phyloP scores from a whole-genome alignment of 2,113 vertebrate genomes.

The Gadus chalcogrammus region DNA sequence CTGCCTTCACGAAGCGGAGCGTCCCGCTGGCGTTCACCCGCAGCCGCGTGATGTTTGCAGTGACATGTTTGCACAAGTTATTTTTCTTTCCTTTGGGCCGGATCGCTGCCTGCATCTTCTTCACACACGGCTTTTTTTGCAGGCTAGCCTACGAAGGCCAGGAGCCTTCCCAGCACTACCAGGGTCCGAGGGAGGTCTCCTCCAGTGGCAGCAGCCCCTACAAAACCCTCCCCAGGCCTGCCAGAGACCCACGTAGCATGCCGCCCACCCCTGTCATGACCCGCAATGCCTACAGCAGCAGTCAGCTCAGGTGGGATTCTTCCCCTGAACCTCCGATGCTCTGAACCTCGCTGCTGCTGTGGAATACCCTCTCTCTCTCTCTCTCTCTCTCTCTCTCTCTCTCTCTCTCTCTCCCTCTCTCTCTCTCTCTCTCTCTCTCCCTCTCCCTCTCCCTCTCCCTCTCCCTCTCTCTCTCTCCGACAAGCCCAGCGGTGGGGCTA shows the following conservation, averaged over 20 bases:
- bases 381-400: not conserved
- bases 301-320: constrained; percentile 83
- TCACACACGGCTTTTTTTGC: constrained; percentile 8
- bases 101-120: constrained; percentile 7
- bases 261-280: constrained; percentile 87
- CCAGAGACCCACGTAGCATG: constrained; percentile 82
- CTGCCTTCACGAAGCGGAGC: not conserved
- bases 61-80: constrained; percentile 35
- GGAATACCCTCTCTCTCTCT: not conserved
- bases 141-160: constrained; percentile 55
- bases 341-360: not conserved
- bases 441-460: not conserved
- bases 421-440: not conserved
- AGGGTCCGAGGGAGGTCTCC: constrained; percentile 74
- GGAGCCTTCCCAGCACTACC: constrained; percentile 48
- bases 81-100: constrained; percentile 18
- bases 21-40: constrained; percentile 5
- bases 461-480: not conserved
- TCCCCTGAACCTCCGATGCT: not conserved
- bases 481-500: too few relatives aligned
- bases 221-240: constrained; percentile 81
- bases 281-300: constrained; percentile 94
- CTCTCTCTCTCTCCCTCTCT: not conserved
- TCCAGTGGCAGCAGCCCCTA: constrained; percentile 88
- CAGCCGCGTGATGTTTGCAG: constrained; percentile 21